These are phyloP conservation scores for Pyrocephalus nanus DNA, from an alignment of 2,797 vertebrate genomes.

Conservation along the genomic window DNA sequence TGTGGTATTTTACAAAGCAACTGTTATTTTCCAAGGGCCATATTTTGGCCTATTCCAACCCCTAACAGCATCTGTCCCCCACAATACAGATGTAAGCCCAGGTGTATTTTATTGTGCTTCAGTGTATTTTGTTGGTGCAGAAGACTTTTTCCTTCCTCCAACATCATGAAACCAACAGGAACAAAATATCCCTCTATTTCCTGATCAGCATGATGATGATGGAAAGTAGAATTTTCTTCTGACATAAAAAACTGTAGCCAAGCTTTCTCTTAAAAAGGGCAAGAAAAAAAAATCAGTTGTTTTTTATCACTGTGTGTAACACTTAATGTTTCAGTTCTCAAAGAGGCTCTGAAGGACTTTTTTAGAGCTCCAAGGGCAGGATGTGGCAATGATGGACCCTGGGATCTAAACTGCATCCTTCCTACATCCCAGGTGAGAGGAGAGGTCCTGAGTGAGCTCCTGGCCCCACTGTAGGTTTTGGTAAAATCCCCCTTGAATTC, in stretches of 20 bases:
- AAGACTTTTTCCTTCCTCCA: background rate
- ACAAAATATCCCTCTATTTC: background rate
- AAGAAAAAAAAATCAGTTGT: background rate
- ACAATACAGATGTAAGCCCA: rapidly evolving
- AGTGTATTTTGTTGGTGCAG: background rate
- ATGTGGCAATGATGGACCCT: background rate
- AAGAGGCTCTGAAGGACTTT: background rate
- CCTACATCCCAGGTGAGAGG: background rate
- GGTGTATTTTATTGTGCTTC: background rate
- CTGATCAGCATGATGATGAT: background rate
- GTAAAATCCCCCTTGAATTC: background rate
- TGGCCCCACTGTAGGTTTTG: background rate
- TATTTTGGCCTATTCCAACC: background rate
- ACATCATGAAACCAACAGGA: background rate
- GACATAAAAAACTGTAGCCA: background rate
- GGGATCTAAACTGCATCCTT: background rate
- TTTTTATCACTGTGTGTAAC: background rate
- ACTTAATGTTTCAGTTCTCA: background rate
- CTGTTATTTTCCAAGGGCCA: background rate
- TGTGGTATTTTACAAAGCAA: background rate
- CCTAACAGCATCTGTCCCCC: background rate
- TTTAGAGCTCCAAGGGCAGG: background rate
- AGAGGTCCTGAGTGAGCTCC: background rate
- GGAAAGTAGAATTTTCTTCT: background rate
- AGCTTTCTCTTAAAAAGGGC: background rate